These are phyloP conservation scores for Ectobius pallidus DNA, from an alignment of 2,888 invertebrate genomes.

Conservation along the genomic window DNA sequence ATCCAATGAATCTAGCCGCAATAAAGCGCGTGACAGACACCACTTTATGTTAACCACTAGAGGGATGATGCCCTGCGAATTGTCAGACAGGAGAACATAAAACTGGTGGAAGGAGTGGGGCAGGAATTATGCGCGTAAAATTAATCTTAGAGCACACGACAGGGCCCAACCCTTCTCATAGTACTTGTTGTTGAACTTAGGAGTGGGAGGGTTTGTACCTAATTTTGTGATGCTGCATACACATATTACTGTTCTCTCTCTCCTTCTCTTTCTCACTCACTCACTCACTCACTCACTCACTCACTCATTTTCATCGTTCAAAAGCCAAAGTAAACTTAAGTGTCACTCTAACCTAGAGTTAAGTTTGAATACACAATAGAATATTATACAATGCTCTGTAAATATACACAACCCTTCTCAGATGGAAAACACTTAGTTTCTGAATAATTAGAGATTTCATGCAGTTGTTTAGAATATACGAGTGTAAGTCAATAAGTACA, in stretches of 20 bases:
- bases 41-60: background rate
- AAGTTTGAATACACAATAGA: conserved; percentile 16
- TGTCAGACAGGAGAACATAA: background rate
- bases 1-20: background rate
- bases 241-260: too few relatives aligned
- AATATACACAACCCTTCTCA: background rate
- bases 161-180: background rate
- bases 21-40: background rate
- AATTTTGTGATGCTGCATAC: background rate
- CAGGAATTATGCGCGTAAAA: conserved; percentile 12
- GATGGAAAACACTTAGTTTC: too few relatives aligned
- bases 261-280: too few relatives aligned
- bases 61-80: background rate
- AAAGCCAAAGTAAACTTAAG: conserved; percentile 6
- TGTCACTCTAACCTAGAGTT: background rate
- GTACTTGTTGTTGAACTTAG: background rate
- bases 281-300: too few relatives aligned
- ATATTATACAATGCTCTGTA: background rate
- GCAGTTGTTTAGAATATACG: too few relatives aligned
- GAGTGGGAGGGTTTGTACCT: too few relatives aligned
- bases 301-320: too few relatives aligned
- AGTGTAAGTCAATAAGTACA: too few relatives aligned
- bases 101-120: background rate
- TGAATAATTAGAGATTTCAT: too few relatives aligned
- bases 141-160: conserved; percentile 17